phyloP scores from a whole-genome alignment of 2,888 invertebrate species.

The Clostera curtula region DNA sequence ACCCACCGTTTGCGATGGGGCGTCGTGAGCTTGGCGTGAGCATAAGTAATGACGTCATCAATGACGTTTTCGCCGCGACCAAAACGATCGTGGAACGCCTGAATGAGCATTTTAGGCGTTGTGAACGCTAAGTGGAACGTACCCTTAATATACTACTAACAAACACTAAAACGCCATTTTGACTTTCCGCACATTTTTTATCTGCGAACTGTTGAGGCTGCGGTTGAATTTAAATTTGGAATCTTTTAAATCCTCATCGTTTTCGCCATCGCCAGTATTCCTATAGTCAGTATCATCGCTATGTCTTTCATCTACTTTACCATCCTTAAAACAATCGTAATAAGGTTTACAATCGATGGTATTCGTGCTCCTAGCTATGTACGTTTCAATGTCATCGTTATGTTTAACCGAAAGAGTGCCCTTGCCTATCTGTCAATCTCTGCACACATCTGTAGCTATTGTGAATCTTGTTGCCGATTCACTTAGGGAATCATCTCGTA shows the following conservation, averaged over 20 bases:
- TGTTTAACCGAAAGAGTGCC: conserved; percentile 32
- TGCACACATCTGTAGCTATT: conserved; percentile 48
- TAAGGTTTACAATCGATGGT: conserved; percentile 64
- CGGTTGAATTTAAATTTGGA: conserved; percentile 60
- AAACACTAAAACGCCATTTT: conserved; percentile 26
- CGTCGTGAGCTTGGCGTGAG: no score
- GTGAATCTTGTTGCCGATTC: conserved; percentile 61
- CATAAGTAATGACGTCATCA: no score
- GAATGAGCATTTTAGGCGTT: no score
- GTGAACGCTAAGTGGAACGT: no score
- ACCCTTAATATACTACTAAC: no score
- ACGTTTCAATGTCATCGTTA: conserved; percentile 44
- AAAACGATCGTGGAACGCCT: no score
- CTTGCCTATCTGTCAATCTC: conserved; percentile 59
- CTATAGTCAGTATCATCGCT: conserved; percentile 59
- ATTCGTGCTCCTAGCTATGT: conserved; percentile 56
- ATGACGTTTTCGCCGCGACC: no score
- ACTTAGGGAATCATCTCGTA: conserved; percentile 57
- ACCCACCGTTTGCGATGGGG: no score
- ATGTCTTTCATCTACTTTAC: conserved; percentile 41
- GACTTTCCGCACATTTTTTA: conserved; percentile 51
- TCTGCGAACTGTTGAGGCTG: conserved; percentile 60
- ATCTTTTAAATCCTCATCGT: conserved; percentile 41
- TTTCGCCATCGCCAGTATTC: conserved; percentile 36
- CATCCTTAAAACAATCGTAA: conserved; percentile 60